phyloP scores from a whole-genome alignment of 2,888 invertebrate genomes.

The Sinhomidia bicolor region DNA sequence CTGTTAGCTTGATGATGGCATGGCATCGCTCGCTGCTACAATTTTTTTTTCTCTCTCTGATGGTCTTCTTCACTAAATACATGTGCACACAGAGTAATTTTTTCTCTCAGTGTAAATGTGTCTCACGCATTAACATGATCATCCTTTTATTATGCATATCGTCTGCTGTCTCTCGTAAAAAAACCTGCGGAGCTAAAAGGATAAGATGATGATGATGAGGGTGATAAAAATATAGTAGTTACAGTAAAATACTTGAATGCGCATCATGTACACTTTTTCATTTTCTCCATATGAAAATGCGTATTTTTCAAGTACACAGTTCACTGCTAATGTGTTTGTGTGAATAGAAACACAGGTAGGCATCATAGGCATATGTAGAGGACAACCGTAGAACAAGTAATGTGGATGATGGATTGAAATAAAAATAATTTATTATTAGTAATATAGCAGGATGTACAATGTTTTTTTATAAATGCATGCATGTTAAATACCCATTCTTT shows the following conservation, averaged over 20 bases:
- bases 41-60: background rate
- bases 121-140: constrained; percentile 45
- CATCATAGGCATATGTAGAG: background rate
- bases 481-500: constrained; percentile 37
- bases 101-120: constrained; percentile 26
- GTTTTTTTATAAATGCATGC: background rate
- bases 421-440: no score
- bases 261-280: background rate
- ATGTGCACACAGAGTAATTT: constrained; percentile 44
- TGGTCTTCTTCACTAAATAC: constrained; percentile 21
- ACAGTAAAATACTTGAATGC: no score
- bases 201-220: constrained; percentile 13
- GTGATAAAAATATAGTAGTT: no score
- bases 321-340: background rate
- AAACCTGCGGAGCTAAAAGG: background rate
- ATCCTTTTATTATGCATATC: constrained; percentile 24
- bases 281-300: background rate
- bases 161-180: constrained; percentile 29
- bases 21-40: no score
- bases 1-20: no score
- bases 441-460: background rate
- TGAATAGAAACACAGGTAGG: background rate
- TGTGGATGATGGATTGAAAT: no score
- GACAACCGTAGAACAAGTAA: no score
- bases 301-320: constrained; percentile 24